Base-by-base conservation (phyloP, 2,113 vertebrate genomes). In the Cnemophilus loriae region DNA sequence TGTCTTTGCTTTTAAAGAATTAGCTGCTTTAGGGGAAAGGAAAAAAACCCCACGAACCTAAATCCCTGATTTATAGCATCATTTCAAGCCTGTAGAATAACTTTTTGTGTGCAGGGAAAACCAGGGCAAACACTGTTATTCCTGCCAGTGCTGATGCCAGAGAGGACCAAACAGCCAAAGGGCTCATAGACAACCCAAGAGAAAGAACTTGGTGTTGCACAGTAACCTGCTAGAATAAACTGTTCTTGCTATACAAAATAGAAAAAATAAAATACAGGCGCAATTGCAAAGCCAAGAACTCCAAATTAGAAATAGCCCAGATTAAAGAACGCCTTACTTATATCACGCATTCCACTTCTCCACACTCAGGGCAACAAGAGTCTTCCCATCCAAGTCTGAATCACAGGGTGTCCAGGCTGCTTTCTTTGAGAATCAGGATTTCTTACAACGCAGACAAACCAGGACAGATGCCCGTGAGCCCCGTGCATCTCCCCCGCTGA, bases 381-480 rank as follows among this genome's bases (percentile, higher is more conserved):
- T 10, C 67, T 67, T 76, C 42, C 68, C 55, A 13, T 18, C 67
- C 28, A 4, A 2, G 1, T 7, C 30, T 26, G 24, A 74, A 87
- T 27, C 46, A 7, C 3, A 5, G 42, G 24, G 8, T 50, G n/a
- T 24, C 73, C 42, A 11, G 27, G 64, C 10, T 82, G 65, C 30
- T 75, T 44, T 50, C 28, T n/a, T 15, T 9, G 46, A 68, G 55
- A 82, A 79, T 19, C 8, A 11, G 42, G 50, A 86, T 52, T 86
- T 77, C 78, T 74, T 12, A 42, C 33, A 46, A 16, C 0, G 0
- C 16, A 82, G 16, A 68, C 69, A 65, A 85, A 80, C 21, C 39
- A 73, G n/a, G 75, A 60, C 0, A 1, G 75, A 68, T 6, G 24
- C 63, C 79, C 1, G 0, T 13, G 20, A 83, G 64, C 87, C 30